phyloP scores from a whole-genome alignment of 2,797 vertebrate species.

The Natrix natrix region DNA sequence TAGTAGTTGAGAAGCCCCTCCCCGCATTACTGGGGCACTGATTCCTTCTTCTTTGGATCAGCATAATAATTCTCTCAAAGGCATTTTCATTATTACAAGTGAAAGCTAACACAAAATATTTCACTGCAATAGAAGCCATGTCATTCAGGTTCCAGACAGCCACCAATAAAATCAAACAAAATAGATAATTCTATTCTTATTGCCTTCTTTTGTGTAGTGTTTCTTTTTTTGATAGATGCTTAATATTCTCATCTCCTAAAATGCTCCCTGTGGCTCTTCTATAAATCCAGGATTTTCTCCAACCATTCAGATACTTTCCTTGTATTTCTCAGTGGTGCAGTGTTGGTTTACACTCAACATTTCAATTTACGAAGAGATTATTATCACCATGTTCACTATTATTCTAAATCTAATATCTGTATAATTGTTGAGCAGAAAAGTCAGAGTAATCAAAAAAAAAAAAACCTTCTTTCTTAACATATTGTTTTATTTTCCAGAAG shows the following conservation, averaged over 20 bases:
- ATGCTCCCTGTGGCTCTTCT: neutral
- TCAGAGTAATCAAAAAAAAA: neutral
- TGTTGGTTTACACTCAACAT: neutral
- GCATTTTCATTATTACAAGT: neutral
- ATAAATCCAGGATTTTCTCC: neutral
- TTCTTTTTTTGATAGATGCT: neutral
- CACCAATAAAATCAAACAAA: neutral
- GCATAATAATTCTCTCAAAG: neutral
- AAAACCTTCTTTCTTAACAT: neutral
- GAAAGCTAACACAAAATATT: neutral
- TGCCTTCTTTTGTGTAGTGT: neutral
- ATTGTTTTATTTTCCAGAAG: neutral
- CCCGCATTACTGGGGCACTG: too few species aligned
- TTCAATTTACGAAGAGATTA: neutral
- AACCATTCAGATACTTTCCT: neutral
- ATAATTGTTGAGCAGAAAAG: neutral
- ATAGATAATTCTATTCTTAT: neutral
- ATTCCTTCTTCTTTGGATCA: neutral
- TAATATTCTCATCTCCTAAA: neutral
- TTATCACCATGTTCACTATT: neutral
- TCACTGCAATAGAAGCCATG: neutral
- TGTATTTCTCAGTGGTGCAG: neutral
- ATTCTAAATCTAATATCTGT: neutral
- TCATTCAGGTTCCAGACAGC: neutral
- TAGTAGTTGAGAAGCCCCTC: too few species aligned